Conservation (phyloP, 2,113 vertebrate genomes). For the Atherinomorus stipes region DNA sequence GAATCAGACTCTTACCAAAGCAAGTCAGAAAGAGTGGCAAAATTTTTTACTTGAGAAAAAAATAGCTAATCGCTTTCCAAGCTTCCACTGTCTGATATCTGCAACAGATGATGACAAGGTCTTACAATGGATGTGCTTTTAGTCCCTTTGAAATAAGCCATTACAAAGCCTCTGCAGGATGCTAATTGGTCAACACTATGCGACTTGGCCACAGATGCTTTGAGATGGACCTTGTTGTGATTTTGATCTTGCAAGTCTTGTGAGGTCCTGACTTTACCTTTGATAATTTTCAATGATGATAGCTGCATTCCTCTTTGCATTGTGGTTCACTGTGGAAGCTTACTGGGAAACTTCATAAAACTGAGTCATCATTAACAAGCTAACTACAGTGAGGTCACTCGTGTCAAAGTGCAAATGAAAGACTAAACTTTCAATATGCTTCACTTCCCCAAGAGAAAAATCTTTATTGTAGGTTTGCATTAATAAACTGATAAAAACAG, state of each 20-base stretch:
- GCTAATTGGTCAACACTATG: neutral
- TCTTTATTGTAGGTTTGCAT: neutral
- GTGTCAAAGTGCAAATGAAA: neutral
- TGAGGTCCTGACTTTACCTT: neutral
- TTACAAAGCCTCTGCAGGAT: neutral
- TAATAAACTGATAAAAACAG: too few species aligned
- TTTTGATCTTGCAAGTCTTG: too few species aligned
- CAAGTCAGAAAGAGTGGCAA: too few species aligned
- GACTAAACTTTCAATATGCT: constrained; percentile 4
- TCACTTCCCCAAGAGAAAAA: neutral
- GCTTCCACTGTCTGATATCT: too few species aligned
- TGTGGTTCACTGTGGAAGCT: too few species aligned
- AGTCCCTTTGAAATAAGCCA: neutral
- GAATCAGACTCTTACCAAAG: too few species aligned
- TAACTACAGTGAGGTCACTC: too few species aligned
- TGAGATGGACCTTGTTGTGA: neutral
- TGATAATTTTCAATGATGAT: neutral
- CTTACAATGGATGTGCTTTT: neutral
- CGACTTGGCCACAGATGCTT: neutral
- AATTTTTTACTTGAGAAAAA: too few species aligned
- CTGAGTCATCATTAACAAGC: too few species aligned
- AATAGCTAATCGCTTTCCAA: too few species aligned
- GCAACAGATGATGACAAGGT: too few species aligned
- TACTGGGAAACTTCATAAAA: too few species aligned
- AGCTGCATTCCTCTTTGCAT: neutral